Evolutionary conservation across 2,888 invertebrate species (phyloP), one percentile per base, ranked within the genome.

Genomic region (Zhuqinia jingwanae): DNA sequence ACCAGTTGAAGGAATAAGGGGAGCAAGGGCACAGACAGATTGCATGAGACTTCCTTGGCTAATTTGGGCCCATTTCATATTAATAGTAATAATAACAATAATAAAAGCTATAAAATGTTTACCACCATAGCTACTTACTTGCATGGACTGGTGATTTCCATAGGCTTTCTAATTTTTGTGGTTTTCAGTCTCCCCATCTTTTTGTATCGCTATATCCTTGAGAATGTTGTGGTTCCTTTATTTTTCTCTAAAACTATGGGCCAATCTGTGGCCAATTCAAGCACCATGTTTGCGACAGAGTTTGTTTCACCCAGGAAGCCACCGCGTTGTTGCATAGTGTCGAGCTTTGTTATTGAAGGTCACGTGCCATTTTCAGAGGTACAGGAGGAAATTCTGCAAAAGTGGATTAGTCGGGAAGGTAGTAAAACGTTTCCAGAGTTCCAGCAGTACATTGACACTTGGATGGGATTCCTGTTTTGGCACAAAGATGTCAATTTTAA

Each of bases 391-490:
- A 20, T 82, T n/a, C 13, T 2, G 13, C 5, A 8, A 6, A 42
- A 60, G 25, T 82, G 82, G 82, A 47, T 82, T 2, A 11, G 5
- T 8, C 5, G 5, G 8, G 8, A 36, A 6, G 36, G 36, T 6
- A 36, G 17, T 15, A 20, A 2, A 10, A 13, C 13, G 20, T 81
- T 60, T 30, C 82, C 87, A 3, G 87, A 87, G 11, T 56, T 87
- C 0, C 53, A 78, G n/a, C 60, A 80, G 8, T 87, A 78, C 42
- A 25, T 82, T 0, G 60, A 81, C 17, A 27, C 10, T 11, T 87
- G 56, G 58, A 77, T 45, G 75, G 87, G 87, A 8, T 87, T 82
- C 42, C 22, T 76, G 50, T 87, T 82, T 60, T 82, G 78, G 63
- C 68, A 58, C 22, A 13, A 20, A 15, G 87, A 87, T 22, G 27